Conservation (phyloP, 2,888 invertebrate species). For the Leptinotarsa peninsularis region DNA sequence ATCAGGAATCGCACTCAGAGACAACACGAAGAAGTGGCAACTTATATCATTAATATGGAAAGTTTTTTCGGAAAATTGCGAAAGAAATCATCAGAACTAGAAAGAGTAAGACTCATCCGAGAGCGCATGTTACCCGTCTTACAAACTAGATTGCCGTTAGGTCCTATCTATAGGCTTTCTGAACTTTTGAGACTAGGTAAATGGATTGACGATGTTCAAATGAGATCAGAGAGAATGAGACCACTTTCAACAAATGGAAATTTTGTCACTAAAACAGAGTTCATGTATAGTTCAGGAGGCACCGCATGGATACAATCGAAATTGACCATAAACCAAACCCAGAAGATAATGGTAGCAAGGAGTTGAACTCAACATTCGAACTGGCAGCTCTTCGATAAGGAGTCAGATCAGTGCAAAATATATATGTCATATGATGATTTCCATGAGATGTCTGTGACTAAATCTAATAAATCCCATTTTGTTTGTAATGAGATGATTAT, state of each 20-base stretch:
- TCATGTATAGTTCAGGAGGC: neutral
- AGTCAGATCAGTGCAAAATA: neutral
- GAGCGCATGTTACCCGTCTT: neutral
- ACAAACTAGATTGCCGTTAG: conserved; percentile 18
- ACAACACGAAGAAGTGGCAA: neutral
- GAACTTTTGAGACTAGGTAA: conserved; percentile 9
- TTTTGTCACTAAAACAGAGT: neutral
- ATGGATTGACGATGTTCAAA: neutral
- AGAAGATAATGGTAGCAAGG: neutral
- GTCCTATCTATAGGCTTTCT: conserved; percentile 11
- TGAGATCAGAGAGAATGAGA: neutral
- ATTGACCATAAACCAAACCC: neutral
- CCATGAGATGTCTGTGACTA: no score
- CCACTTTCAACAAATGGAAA: neutral
- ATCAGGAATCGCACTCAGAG: conserved; percentile 16
- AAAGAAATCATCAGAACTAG: neutral
- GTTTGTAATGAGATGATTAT: no score
- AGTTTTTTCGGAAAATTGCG: neutral
- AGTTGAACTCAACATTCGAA: neutral
- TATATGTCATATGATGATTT: no score
- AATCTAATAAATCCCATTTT: no score
- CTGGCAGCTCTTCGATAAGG: neutral
- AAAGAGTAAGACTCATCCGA: neutral
- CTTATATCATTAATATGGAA: neutral
- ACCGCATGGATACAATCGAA: neutral